Evolutionary conservation across 2,113 vertebrate species (phyloP), one percentile per base, ranked within the genome.

Genomic region (Propithecus coquereli): DNA sequence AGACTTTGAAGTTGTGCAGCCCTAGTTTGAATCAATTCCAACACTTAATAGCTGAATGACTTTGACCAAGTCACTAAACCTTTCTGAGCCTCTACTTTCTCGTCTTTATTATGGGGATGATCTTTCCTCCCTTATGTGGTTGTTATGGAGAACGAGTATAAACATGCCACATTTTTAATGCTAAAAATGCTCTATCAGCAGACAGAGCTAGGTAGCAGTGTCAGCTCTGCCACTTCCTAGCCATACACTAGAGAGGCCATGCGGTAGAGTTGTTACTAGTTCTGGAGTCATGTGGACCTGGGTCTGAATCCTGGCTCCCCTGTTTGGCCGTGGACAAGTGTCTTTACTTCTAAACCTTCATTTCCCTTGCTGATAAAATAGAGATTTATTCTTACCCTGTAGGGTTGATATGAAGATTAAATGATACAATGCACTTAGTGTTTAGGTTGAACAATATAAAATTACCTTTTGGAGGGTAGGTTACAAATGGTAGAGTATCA

Each of bases 401-500:
- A 57, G 32, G 5, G 27, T 77, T 91, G 40, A 40, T 87, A 32
- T 40, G 59, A 84, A 4, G 37, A 85, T 81, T 90, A 77, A 92
- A 83, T 68, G 32, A 61, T 14, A 47, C 0, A 54, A 93, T 32
- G 20, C 17, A 30, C 7, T 82, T 92, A 80, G 11, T 9, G 34
- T 90, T 92, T 76, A 87, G 57, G 13, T 40, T 90, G 27, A 87
- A 85, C 30, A 66, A 30, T 54, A 65, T 65, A 17, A 94, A 94
- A 43, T 70, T 32, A 40, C 6, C 59, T 66, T 65, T 79, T 45
- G 17, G 63, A 34, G 32, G 2, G 2, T 37, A 80, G 50, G 10
- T 94, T 86, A 90, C 83, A 90, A 85, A 70, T 45, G 37, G 45
- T 43, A 66, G 22, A 63, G 70, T 95, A 61, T 74, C 65, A 93